These are phyloP conservation scores for Pseudochromis fuscus DNA, from an alignment of 2,797 vertebrate genomes.

Conservation along the genomic window DNA sequence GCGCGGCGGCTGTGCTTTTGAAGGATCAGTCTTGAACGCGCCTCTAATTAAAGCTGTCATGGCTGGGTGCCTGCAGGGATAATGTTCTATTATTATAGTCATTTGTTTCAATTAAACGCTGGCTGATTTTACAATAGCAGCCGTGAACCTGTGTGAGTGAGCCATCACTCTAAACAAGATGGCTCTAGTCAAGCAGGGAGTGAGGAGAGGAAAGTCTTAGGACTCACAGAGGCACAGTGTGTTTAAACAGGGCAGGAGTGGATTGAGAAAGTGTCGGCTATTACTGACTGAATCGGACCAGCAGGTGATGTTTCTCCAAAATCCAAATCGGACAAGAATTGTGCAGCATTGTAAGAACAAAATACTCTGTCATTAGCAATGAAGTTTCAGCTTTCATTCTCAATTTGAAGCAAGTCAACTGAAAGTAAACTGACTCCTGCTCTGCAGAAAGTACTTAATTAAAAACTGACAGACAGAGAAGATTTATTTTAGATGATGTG, in stretches of 20 bases:
- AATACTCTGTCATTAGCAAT: conserved; percentile 4
- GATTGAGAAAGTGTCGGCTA: not conserved
- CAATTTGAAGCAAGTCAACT: conserved; percentile 9
- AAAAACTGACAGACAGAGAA: conserved; percentile 10
- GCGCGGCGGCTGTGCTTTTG: conserved; percentile 86
- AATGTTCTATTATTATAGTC: conserved; percentile 99
- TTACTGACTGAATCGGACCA: conserved; percentile 28
- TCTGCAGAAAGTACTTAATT: conserved; percentile 27
- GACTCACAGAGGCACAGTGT: conserved; percentile 36
- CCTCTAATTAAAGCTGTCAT: conserved; percentile 99
- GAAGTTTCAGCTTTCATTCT: conserved; percentile 18
- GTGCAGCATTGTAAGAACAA: not conserved
- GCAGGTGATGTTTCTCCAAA: conserved; percentile 22
- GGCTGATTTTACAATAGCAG: conserved; percentile 99
- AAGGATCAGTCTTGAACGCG: conserved; percentile 96
- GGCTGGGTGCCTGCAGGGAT: conserved; percentile 97
- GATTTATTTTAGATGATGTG: conserved; percentile 34
- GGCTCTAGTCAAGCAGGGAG: conserved; percentile 88
- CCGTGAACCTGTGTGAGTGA: conserved; percentile 96
- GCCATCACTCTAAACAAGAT: conserved; percentile 98
- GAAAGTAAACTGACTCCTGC: conserved; percentile 16
- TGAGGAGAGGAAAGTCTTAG: conserved; percentile 58
- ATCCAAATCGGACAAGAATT: conserved; percentile 2
- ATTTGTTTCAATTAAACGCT: conserved; percentile 99
- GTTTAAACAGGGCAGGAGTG: conserved; percentile 37